A percentile compares a stretch with the other conserved stretches of the same genome.
Conservation (phyloP, 2,797 vertebrate genomes). For the Tangara arthus region DNA sequence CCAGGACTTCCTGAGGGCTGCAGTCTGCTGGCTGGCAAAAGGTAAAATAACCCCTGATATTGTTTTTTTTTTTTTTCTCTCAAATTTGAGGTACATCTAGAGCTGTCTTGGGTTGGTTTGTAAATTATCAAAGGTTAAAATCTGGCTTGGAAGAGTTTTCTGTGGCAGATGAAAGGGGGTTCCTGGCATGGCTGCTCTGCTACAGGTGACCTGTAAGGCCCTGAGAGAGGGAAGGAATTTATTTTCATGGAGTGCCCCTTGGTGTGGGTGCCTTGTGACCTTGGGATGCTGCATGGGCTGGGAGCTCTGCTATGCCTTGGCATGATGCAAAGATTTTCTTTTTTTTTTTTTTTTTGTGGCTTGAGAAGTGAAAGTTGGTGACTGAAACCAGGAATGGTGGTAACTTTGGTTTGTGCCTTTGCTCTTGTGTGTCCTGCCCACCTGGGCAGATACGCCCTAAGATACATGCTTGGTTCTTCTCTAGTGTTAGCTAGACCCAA, state of each 20-base stretch:
- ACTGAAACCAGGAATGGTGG: background rate
- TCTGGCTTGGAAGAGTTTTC: background rate
- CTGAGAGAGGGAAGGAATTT: rapidly evolving
- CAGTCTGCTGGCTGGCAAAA: background rate
- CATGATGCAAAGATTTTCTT: rapidly evolving
- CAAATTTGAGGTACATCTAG: rapidly evolving
- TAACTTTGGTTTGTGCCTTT: rapidly evolving
- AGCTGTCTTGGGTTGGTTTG: background rate
- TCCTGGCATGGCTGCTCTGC: rapidly evolving
- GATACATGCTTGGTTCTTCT: background rate
- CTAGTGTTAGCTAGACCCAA: background rate
- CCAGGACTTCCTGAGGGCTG: rapidly evolving
- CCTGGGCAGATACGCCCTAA: rapidly evolving
- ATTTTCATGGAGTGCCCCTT: rapidly evolving
- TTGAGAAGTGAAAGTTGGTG: background rate
- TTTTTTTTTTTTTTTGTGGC: background rate
- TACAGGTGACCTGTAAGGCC: rapidly evolving
- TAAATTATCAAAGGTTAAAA: rapidly evolving
- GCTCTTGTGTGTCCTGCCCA: rapidly evolving
- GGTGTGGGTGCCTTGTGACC: rapidly evolving
- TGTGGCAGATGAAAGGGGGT: rapidly evolving
- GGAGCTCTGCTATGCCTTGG: background rate
- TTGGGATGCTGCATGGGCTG: rapidly evolving
- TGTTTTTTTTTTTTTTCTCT: rapidly evolving
- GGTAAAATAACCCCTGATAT: rapidly evolving